Percentiles rank a stretch among this genome's conserved stretches.
phyloP scores from a whole-genome alignment of 2,888 invertebrate genomes.

The Lingula anatina region DNA sequence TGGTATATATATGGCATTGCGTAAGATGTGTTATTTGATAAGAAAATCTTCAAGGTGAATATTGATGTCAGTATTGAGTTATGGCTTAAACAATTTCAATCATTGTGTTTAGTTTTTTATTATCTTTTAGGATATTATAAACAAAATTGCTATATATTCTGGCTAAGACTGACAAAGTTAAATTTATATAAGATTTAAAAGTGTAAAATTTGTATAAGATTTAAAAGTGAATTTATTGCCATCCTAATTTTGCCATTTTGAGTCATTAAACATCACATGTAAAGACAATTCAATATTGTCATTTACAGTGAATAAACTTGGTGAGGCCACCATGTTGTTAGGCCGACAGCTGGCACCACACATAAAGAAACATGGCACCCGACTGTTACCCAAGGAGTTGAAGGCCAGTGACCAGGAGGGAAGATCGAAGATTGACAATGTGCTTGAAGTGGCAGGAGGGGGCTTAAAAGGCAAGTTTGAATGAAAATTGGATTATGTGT shows the following conservation, averaged over 20 bases:
- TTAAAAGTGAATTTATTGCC: no score
- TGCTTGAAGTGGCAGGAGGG: constrained; percentile 66
- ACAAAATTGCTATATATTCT: no score
- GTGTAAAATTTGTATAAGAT: no score
- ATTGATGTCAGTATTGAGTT: neutral
- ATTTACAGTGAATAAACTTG: constrained; percentile 58
- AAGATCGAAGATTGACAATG: constrained; percentile 57
- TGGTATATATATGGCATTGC: neutral
- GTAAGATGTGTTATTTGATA: neutral
- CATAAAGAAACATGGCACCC: constrained; percentile 62
- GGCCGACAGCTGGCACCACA: constrained; percentile 67
- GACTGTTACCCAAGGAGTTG: constrained; percentile 58
- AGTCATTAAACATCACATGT: no score
- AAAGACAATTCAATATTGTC: no score
- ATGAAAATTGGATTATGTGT: neutral
- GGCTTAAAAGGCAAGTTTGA: constrained; percentile 59
- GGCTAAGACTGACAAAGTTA: no score
- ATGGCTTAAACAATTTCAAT: neutral
- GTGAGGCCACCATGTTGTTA: constrained; percentile 64
- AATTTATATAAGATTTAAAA: no score
- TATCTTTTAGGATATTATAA: no score
- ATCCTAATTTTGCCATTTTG: no score
- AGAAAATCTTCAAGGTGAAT: neutral
- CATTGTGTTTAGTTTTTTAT: no score
- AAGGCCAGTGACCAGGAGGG: constrained; percentile 54